phyloP scores from a whole-genome alignment of 1,140 invertebrate species.

The Akabosia matsudoensis region DNA sequence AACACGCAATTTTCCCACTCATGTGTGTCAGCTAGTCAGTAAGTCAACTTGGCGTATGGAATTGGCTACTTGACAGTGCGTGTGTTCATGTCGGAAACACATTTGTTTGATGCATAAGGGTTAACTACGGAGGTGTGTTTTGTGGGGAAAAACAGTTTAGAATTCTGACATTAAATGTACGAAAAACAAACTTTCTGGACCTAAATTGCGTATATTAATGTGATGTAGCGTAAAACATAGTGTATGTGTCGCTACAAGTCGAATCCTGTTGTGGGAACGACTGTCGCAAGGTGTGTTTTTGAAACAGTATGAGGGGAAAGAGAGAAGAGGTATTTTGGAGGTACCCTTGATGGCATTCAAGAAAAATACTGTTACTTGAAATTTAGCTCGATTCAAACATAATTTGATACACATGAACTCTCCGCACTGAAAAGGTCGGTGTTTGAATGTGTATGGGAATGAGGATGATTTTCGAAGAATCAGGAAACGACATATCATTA shows the following conservation, averaged over 20 bases:
- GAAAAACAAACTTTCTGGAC: too few relatives aligned
- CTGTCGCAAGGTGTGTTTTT: neutral
- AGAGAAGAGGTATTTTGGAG: neutral
- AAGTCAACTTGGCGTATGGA: neutral
- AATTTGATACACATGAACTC: neutral
- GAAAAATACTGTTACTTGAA: conserved; percentile 4
- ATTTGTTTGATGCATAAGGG: too few relatives aligned
- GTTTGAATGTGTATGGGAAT: neutral
- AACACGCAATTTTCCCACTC: neutral
- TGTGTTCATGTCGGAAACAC: too few relatives aligned
- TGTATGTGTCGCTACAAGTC: too few relatives aligned
- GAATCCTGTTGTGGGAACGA: neutral
- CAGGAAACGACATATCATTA: conserved; percentile 18
- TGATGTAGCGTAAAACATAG: too few relatives aligned
- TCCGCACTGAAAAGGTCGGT: neutral
- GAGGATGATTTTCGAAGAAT: neutral
- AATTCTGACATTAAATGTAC: too few relatives aligned
- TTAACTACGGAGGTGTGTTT: too few relatives aligned
- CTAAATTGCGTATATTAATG: too few relatives aligned
- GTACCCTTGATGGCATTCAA: neutral
- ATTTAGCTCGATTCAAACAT: neutral
- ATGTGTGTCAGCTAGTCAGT: conserved; percentile 7
- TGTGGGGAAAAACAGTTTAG: too few relatives aligned
- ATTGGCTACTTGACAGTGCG: too few relatives aligned
- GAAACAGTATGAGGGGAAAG: neutral